Evolutionary conservation across 2,113 vertebrate species (phyloP), one percentile per base, ranked within the genome.

Genomic region (Acrocephalus kingi): DNA sequence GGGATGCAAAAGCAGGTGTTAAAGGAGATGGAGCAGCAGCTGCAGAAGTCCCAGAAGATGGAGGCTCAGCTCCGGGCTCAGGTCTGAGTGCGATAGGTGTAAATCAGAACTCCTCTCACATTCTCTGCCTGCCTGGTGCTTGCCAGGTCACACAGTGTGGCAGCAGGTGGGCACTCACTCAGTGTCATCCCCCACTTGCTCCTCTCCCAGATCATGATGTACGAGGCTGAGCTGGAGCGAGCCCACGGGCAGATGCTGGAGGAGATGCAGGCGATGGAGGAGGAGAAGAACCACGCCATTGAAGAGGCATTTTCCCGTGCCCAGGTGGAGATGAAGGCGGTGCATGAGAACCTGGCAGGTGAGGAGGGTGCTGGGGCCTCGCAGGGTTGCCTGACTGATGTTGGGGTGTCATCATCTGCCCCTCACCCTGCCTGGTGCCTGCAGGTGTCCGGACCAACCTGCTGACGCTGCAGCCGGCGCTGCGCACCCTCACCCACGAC

Each of bases 341-440:
- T 99, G 39, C 99, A 99, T 0, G 98, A 99, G 97, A 99, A 99
- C 97, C 98, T 99, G 90, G 99, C 99, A n/a, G 99, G 99, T 99
- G 85, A 95, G 97, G 39, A 35, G 20, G 12, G 24, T 5, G 0
- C 0, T 1, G 11, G 56, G 30, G 27, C 3, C 66, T 80, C 1
- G 0, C 39, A 15, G 33, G 45, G 14, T 39, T 20, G 2, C 55
- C 63, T 1, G 1, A 33, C 15, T 4, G 1, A 2, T 52, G 35
- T 4, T 59, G 18, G 19, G 49, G 33, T 10, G 22, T 41, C 1
- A 8, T 20, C 39, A 4, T 25, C 63, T 45, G 63, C 31, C 73
- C 49, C 76, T 68, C 45, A 80, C 62, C 67, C 30, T 6, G 18
- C 67, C 45, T 83, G 0, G 0, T 73, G 31, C 48, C 74, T 33